phyloP scores from a whole-genome alignment of 2,113 vertebrate genomes.

The Parus major region DNA sequence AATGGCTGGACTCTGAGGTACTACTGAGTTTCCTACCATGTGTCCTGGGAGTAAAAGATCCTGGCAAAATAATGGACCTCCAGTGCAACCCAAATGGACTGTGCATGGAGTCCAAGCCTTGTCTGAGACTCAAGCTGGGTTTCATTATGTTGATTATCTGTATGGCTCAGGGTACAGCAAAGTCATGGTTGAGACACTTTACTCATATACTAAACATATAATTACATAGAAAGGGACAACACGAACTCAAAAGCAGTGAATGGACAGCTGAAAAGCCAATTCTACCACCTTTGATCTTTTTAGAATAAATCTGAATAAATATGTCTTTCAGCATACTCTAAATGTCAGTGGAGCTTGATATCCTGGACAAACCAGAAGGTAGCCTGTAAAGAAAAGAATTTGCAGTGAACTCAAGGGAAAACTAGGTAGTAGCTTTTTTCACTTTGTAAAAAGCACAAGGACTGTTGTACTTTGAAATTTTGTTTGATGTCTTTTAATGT shows the following conservation, averaged over 20 bases:
- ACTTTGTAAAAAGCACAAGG: neutral
- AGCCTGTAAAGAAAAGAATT: neutral
- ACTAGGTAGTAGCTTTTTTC: neutral
- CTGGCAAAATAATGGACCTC: neutral
- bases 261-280: neutral
- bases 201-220: neutral
- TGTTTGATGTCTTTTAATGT: accelerated
- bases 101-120: neutral
- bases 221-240: neutral
- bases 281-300: neutral
- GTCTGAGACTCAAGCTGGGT: neutral
- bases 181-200: neutral
- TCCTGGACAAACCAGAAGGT: neutral
- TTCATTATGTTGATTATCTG: neutral
- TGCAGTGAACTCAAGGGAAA: neutral
- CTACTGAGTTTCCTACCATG: neutral
- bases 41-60: neutral
- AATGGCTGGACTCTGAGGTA: neutral
- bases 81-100: neutral
- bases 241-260: neutral
- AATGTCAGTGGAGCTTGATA: neutral
- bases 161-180: neutral
- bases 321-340: neutral
- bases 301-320: neutral
- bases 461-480: neutral